Evolutionary conservation across 2,113 vertebrate genomes (phyloP).

Genomic region (Stigmatopora argus): DNA sequence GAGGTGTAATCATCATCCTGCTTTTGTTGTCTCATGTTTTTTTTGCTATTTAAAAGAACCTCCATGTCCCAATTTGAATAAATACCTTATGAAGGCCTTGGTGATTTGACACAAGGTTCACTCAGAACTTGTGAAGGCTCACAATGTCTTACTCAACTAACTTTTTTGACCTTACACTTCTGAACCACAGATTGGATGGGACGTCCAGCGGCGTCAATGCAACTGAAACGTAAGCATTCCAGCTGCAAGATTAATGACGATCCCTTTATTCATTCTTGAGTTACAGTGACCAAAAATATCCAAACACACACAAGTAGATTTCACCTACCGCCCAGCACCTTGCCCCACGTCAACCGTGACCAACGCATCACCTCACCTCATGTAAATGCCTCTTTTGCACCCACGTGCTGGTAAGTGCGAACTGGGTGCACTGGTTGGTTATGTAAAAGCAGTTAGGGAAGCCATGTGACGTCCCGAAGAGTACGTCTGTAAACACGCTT

Average conservation of each 20-base stretch:
- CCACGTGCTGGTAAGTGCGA: background rate
- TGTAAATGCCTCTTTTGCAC: background rate
- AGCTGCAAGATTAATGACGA: too few relatives aligned
- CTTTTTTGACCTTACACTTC: too few relatives aligned
- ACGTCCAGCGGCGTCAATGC: too few relatives aligned
- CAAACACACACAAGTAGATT: background rate
- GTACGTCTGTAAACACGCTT: slow-evolving; percentile 19
- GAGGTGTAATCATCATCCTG: slow-evolving; percentile 24
- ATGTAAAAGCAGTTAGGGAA: background rate
- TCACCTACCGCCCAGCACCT: background rate
- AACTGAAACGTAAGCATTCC: too few relatives aligned
- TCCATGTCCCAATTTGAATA: slow-evolving; percentile 74
- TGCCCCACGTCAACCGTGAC: background rate
- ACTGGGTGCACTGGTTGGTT: background rate
- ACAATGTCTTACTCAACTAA: background rate
- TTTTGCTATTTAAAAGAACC: slow-evolving; percentile 62
- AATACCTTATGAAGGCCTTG: slow-evolving; percentile 49
- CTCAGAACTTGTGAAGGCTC: background rate
- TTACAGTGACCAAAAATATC: too few relatives aligned
- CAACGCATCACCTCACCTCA: background rate
- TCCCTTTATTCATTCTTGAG: too few relatives aligned
- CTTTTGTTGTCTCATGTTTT: slow-evolving; percentile 52
- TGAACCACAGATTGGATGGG: too few relatives aligned
- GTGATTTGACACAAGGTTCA: background rate
- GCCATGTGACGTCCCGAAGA: background rate